Conservation (phyloP, 2,797 vertebrate genomes). For the Sebastiscus tertius region DNA sequence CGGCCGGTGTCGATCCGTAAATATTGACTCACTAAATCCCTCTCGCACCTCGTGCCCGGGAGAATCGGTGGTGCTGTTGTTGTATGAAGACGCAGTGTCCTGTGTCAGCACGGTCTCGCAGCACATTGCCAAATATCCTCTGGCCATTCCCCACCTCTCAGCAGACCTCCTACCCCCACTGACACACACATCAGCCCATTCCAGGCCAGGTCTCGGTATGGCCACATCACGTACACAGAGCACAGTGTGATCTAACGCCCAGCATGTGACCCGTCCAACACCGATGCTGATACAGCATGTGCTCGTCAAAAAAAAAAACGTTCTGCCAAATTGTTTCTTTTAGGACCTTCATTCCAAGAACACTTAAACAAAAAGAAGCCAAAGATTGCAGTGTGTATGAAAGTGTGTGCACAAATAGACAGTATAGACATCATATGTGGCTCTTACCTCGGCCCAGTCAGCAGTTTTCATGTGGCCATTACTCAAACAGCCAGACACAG, state of each 20-base stretch:
- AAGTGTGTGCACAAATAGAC: not conserved
- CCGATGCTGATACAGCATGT: not conserved
- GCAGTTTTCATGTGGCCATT: conserved; percentile 1
- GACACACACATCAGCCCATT: conserved; percentile 7
- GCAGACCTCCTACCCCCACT: conserved; percentile 34
- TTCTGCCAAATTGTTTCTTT: not conserved
- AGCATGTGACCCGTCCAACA: conserved; percentile 43
- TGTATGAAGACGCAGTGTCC: conserved; percentile 63
- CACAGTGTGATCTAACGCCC: conserved; percentile 44
- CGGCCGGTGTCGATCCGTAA: conserved; percentile 5
- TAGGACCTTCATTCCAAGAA: not conserved
- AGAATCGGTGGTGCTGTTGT: conserved; percentile 50
- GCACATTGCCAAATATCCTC: conserved; percentile 69
- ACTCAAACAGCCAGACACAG: not conserved
- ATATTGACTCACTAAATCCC: not conserved
- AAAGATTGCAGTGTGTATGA: not conserved
- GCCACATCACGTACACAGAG: conserved; percentile 10
- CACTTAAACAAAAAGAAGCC: not conserved
- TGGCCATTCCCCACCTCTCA: conserved; percentile 60
- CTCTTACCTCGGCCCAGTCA: not conserved
- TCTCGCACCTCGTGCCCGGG: conserved; percentile 19
- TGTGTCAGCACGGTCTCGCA: conserved; percentile 70
- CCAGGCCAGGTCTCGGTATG: conserved; percentile 36
- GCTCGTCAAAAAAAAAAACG: not conserved
- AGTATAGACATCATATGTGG: not conserved